A percentile compares a stretch with the other conserved stretches of the same genome.
Conservation (phyloP, 2,888 invertebrate species). For the Acanthoscelides obtectus region DNA sequence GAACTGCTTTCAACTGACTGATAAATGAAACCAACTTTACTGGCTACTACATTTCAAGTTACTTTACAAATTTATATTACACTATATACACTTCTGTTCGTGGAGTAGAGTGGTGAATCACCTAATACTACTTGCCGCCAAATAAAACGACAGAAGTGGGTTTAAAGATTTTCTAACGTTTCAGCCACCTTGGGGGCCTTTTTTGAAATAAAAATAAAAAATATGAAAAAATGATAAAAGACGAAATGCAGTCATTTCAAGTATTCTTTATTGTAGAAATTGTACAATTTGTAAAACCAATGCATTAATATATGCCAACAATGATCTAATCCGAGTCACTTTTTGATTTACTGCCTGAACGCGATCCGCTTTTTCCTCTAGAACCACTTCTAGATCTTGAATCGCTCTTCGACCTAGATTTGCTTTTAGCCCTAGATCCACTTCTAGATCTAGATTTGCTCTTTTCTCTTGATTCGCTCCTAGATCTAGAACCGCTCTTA, state of each 20-base stretch:
- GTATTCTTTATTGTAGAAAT: neutral
- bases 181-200: too few relatives aligned
- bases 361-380: constrained; percentile 37
- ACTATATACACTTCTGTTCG: too few relatives aligned
- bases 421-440: constrained; percentile 37
- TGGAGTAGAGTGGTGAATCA: too few relatives aligned
- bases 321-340: constrained; percentile 21
- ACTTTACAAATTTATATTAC: too few relatives aligned
- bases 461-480: constrained; percentile 33
- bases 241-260: neutral
- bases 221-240: too few relatives aligned
- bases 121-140: too few relatives aligned
- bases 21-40: too few relatives aligned
- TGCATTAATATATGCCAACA: neutral
- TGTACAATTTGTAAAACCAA: neutral
- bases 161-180: too few relatives aligned
- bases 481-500: constrained; percentile 37
- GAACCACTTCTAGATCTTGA: constrained; percentile 27
- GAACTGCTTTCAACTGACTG: too few relatives aligned
- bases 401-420: constrained; percentile 32
- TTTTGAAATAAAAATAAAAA: too few relatives aligned
- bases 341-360: constrained; percentile 38
- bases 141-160: too few relatives aligned
- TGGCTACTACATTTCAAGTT: too few relatives aligned
- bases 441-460: constrained; percentile 38